Evolutionary conservation across 2,797 vertebrate genomes (phyloP).

Genomic region (Tinamus major): DNA sequence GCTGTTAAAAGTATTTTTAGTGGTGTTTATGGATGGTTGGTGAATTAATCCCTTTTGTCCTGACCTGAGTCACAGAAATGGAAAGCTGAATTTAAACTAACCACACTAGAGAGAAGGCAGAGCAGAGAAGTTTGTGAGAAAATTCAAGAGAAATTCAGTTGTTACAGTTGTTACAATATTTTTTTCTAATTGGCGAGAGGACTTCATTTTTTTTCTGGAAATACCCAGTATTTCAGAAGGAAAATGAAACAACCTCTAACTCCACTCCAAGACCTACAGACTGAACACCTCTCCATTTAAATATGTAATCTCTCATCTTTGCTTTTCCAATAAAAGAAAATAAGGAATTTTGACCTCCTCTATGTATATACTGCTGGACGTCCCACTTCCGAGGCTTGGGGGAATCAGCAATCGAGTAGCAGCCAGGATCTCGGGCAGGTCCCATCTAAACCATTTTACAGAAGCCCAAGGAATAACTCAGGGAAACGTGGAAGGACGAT

Average conservation of each 20-base stretch:
- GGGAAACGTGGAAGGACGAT: background rate
- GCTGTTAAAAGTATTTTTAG: background rate
- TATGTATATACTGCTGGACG: background rate
- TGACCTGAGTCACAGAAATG: background rate
- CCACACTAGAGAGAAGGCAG: background rate
- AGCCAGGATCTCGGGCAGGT: background rate
- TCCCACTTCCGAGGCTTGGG: rapidly evolving
- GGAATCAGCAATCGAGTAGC: rapidly evolving
- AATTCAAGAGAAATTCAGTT: background rate
- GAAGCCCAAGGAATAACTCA: background rate
- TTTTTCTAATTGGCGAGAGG: background rate
- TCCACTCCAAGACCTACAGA: background rate
- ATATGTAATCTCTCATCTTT: background rate
- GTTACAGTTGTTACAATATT: background rate
- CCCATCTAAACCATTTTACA: rapidly evolving
- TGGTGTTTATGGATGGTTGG: background rate
- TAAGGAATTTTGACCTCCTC: background rate
- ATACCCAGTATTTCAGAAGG: background rate
- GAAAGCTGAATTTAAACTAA: background rate
- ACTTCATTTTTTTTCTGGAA: background rate
- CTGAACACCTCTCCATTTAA: background rate
- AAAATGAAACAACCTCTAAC: background rate
- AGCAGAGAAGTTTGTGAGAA: background rate
- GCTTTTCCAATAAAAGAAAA: background rate
- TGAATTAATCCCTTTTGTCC: background rate